phyloP scores from a whole-genome alignment of 2,888 invertebrate genomes.

The Dicycla oo region DNA sequence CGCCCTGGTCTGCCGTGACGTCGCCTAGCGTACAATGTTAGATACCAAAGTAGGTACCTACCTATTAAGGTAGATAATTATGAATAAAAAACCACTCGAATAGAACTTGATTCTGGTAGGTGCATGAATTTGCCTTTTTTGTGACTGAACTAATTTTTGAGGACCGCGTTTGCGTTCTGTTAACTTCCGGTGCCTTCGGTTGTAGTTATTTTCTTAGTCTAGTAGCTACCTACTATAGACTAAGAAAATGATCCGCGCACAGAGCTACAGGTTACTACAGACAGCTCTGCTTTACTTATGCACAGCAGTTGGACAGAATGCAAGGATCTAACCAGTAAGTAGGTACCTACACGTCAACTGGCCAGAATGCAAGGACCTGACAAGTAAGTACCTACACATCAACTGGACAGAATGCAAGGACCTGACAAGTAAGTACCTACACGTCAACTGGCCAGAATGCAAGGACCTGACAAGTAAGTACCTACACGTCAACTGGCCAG shows the following conservation, averaged over 20 bases:
- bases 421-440: too few species aligned
- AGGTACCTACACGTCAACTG: too few species aligned
- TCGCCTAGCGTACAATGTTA: not conserved
- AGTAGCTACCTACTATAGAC: too few species aligned
- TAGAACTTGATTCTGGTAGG: not conserved
- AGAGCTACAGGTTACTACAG: not conserved
- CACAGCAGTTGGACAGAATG: not conserved
- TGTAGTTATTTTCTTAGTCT: too few species aligned
- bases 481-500: too few species aligned
- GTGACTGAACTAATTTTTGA: not conserved
- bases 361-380: too few species aligned
- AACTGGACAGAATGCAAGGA: too few species aligned
- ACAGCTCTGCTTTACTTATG: not conserved
- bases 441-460: too few species aligned
- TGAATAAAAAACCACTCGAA: not conserved
- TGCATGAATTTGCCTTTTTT: not conserved
- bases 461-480: too few species aligned
- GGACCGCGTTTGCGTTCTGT: not conserved
- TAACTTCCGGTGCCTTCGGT: not conserved
- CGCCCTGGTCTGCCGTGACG: not conserved
- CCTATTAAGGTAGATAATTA: not conserved
- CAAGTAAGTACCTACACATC: too few species aligned
- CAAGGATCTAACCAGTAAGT: not conserved
- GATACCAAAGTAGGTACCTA: not conserved
- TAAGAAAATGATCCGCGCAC: too few species aligned